These are phyloP conservation scores for Heliconius cydno DNA, from an alignment of 2,888 invertebrate species.

Conservation along the genomic window DNA sequence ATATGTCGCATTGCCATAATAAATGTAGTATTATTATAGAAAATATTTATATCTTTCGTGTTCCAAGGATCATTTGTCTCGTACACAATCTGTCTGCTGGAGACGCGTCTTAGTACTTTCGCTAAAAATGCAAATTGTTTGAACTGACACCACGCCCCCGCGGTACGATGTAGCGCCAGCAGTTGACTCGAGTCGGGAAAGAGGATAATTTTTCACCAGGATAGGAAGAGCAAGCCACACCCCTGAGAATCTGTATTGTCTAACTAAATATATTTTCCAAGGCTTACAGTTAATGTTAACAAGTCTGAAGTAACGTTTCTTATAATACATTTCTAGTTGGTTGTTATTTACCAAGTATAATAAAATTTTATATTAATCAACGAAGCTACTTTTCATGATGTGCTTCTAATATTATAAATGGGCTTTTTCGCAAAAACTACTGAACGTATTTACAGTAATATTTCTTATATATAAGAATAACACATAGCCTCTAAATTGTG, in stretches of 20 bases:
- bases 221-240: slow-evolving; percentile 75
- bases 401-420: not conserved
- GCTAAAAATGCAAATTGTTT: slow-evolving; percentile 81
- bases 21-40: not conserved
- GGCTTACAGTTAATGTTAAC: not conserved
- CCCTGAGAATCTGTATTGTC: slow-evolving; percentile 66
- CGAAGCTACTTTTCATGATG: not conserved
- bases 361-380: not conserved
- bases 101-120: slow-evolving; percentile 77
- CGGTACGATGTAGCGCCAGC: slow-evolving; percentile 52
- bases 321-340: not conserved
- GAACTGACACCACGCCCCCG: slow-evolving; percentile 76
- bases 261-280: slow-evolving; percentile 30
- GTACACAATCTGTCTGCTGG: slow-evolving; percentile 71
- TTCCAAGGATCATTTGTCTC: slow-evolving; percentile 73
- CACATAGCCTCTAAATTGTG: no score
- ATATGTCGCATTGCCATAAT: not conserved
- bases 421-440: no score
- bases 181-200: slow-evolving; percentile 62
- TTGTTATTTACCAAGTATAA: not conserved
- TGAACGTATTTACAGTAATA: no score
- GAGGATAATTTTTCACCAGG: slow-evolving; percentile 76
- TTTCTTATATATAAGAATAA: no score
- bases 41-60: slow-evolving; percentile 2
- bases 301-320: not conserved